Base-by-base conservation (phyloP, 1,140 invertebrate species). In the Megalonaias nervosa region DNA sequence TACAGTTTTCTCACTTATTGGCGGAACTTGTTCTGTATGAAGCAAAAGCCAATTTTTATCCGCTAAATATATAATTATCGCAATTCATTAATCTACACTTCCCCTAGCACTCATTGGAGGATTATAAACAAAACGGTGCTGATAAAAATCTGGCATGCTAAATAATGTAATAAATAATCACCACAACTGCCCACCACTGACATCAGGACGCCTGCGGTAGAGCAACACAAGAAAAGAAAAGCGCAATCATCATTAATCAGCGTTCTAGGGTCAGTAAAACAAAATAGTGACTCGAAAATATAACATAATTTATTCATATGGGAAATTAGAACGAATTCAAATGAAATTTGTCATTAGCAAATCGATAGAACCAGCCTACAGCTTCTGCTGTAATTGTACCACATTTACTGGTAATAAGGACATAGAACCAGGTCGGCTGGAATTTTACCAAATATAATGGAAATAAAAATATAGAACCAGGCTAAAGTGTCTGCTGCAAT, bases 161-260 rank as follows among this genome's bases (percentile, higher is more conserved):
- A 14, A 74, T 38, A 19, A 70, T 68, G 19, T 75, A 71, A 71
- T 26, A 72, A 48, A 81, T 85, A 84, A 74, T 85, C 83, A 88
- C 86, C 86, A 78, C 86, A 88, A 67, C 82, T 85, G 65, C 86
- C 86, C 70, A 86, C 83, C 82, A 88, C 83, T 57, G 84, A 83
- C 59, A 84, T 77, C 17, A 88, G 80, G 31, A 86, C 85, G 58
- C 85, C 86, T 88, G 77, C 65, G 15, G 66, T 60, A 59, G 58
- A 75, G 48, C 48, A 56, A 72, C 57, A 74, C 59, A 79, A 69
- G 31, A 61, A 71, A 69, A 59, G 59, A 66, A 67, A 58, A 67
- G 61, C 31, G n/a, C 48, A 68, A 23, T n/a, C 23, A 68, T 68
- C 48, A 38, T n/a, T 68, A 48, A 48, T 48, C 38, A 48, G 38